Evolutionary conservation across 53 echinoderm and acorn worm species (phyloP).

Genomic region (Arbacia lixula): DNA sequence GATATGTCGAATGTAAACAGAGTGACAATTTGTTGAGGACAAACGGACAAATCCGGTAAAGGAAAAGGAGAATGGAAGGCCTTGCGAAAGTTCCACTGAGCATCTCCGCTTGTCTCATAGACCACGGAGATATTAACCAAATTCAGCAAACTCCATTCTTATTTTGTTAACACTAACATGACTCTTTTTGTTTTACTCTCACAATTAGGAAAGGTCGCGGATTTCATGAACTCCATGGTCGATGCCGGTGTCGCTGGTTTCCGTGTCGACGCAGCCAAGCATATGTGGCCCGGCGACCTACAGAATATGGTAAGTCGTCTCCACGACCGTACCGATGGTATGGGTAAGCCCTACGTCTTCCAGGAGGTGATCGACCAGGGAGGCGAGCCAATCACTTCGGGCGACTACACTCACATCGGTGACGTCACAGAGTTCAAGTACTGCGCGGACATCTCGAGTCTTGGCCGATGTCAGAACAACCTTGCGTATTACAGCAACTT

Average conservation of each 20-base stretch:
- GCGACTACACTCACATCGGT: constrained; percentile 79
- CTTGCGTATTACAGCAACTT: constrained; percentile 66
- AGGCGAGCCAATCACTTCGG: constrained; percentile 76
- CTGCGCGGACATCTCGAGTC: constrained; percentile 59
- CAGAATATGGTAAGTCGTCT: constrained; percentile 55
- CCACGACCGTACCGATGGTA: too few species aligned
- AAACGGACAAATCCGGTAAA: too few species aligned
- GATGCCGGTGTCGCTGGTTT: constrained; percentile 90
- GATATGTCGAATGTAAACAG: too few species aligned
- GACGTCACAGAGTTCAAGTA: constrained; percentile 94
- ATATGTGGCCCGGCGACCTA: constrained; percentile 96
- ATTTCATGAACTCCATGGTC: constrained; percentile 77
- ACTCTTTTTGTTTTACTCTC: too few species aligned
- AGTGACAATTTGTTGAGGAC: too few species aligned
- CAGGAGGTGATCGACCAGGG: constrained; percentile 96
- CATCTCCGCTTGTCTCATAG: too few species aligned
- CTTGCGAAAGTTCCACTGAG: too few species aligned
- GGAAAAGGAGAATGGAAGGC: too few species aligned
- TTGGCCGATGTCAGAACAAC: constrained; percentile 52
- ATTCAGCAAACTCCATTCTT: too few species aligned
- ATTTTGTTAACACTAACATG: too few species aligned
- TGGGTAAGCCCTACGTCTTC: constrained; percentile 74
- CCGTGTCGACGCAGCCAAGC: constrained; percentile 90
- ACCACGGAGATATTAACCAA: too few species aligned
- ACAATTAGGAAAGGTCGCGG: constrained; percentile 77